Base-by-base conservation (phyloP, 2,797 vertebrate species). In the Rallus crepitans region DNA sequence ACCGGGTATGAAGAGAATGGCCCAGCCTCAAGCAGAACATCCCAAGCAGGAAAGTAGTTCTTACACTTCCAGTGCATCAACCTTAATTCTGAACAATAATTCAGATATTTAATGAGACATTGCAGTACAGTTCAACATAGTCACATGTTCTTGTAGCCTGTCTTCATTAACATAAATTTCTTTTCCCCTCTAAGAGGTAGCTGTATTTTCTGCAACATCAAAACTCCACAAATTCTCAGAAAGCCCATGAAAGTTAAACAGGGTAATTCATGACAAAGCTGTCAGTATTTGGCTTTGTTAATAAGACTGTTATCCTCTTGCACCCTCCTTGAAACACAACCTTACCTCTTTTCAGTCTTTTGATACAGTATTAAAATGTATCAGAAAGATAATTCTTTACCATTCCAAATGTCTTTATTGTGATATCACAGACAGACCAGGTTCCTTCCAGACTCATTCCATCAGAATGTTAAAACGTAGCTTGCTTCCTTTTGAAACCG, bases 1-100 rank as follows among this genome's bases (percentile, higher is more conserved):
- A 7, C 5, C 3, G 1, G 1, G 9, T 19, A 31, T 3, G 13
- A 68, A 65, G 11, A 72, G 28, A 55, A 47, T 2, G 8, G 9
- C 15, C 18, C 0, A 0, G 31, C 17, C n/a, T n/a, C 35, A 14
- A 55, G 45, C 24, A 82, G 16, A 77, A 18, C 12, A 42, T 20
- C 31, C 18, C 50, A 57, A 47, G 37, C 31, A 81, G 10, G 2
- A 37, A 76, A 0, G 28, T 11, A 75, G 21, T 14, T 65, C 53
- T 82, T 56, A n/a, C 8, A 35, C 7, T 11, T 72, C 30, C 10
- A 65, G 12, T 40, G 21, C 13, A 55, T 6, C 18, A 40, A n/a
- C 5, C 5, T 79, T 56, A 79, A 70, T 33, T 72, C 37, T 55
- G 19, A 63, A 12, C 42, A 83, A 11, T 40, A 90, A 70, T 17